Percentiles rank a stretch among this genome's conserved stretches.
These are phyloP conservation scores for Tangara arthus DNA, from an alignment of 2,797 vertebrate species.

Conservation along the genomic window DNA sequence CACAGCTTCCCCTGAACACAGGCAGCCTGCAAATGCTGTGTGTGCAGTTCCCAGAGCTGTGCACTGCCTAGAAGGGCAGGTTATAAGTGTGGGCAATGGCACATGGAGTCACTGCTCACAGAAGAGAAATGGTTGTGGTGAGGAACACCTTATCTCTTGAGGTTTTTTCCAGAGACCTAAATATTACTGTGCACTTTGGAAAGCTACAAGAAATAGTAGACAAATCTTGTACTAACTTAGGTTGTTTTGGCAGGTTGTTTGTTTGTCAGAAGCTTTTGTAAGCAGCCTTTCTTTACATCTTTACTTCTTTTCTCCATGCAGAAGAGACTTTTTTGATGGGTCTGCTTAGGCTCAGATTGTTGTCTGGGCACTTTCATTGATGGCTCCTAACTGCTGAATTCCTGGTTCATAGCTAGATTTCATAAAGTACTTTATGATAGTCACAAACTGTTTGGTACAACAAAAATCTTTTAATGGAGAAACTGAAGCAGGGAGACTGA, in stretches of 20 bases:
- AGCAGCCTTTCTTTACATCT: neutral
- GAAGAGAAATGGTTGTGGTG: neutral
- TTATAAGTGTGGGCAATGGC: neutral
- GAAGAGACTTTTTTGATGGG: neutral
- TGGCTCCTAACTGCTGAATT: neutral
- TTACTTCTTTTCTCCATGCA: neutral
- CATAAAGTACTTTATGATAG: neutral
- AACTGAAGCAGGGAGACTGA: neutral
- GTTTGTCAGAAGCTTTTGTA: neutral
- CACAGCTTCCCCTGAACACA: neutral
- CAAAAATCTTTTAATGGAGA: neutral
- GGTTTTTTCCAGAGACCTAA: neutral
- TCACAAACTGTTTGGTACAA: neutral
- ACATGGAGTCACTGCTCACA: rapidly evolving
- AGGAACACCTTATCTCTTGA: neutral
- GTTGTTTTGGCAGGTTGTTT: neutral
- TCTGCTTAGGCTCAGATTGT: neutral
- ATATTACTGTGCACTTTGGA: neutral
- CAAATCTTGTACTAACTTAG: neutral
- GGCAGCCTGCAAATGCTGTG: neutral
- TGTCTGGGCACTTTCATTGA: neutral
- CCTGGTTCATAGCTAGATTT: neutral
- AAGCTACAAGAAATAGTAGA: neutral
- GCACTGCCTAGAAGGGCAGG: neutral
- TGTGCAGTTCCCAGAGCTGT: neutral